Evolutionary conservation across 2,888 invertebrate genomes (phyloP), one percentile per base, ranked within the genome.

Genomic region (Thumatha senex): DNA sequence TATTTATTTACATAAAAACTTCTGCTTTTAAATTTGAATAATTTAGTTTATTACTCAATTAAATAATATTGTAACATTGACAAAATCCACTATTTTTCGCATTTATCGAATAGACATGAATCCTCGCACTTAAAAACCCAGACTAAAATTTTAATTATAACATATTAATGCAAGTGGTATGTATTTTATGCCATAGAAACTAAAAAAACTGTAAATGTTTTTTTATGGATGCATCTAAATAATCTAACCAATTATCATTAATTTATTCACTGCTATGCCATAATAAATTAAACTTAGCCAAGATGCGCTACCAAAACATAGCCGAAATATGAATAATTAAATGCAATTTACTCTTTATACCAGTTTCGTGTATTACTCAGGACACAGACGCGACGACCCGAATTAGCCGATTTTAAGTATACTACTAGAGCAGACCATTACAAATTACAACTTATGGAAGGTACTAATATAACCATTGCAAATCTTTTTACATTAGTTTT

Each of bases 221-320:
- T 39, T 24, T 14, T 39, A 24, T 8, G 1, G 13, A 9, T 36
- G 15, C 15, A 36, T 36, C 30, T 3, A 31, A 34, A n/a, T 48
- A 41, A 41, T 42, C 18, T 46, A 48, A 5, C 12, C 14, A 33
- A 52, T 40, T 13, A 7, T 9, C 35, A 31, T 7, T 33, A 52
- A 36, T 43, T 12, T 5, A 43, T 51, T 59, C 45, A 51, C 35
- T 36, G 9, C 18, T 46, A 30, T 40, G 40, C 33, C 13, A 41
- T 38, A 13, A 40, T 54, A 54, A 48, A 58, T 54, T 48, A 45
- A 44, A 40, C 35, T 40, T 9, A 40, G 35, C 51, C 51, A 38
- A 40, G 48, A 51, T 35, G 40, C 45, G 58, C 54, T 61, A 58
- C 57, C 51, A 40, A 58, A 66, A 63, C 67, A 65, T 61, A 56